Percentiles rank a stretch among this genome's conserved stretches.
phyloP scores from a whole-genome alignment of 2,113 vertebrate genomes.

The Mungos mungo region DNA sequence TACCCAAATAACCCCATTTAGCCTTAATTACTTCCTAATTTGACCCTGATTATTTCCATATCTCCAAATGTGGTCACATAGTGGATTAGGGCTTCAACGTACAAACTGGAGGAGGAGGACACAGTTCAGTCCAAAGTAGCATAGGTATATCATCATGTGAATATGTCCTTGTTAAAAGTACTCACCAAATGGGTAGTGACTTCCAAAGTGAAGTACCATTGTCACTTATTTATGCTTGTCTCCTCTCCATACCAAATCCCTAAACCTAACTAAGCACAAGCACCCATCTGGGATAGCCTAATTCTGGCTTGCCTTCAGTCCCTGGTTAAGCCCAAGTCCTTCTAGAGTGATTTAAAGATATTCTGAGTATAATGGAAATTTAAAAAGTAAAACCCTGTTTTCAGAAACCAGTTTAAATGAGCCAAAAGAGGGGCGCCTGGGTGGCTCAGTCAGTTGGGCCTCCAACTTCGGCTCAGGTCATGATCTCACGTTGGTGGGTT shows the following conservation, averaged over 20 bases:
- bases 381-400: constrained; percentile 55
- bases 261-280: not conserved
- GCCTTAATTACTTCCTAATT: not conserved
- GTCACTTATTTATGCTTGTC: not conserved
- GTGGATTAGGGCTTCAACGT: not conserved
- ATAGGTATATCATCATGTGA: not conserved
- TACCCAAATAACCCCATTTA: not conserved
- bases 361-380: constrained; percentile 18
- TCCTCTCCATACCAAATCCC: not conserved
- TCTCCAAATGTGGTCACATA: not conserved
- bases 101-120: not conserved
- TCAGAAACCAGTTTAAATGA: constrained; percentile 38
- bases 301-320: not conserved
- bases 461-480: too few species aligned
- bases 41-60: constrained; percentile 3
- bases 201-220: not conserved
- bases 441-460: too few species aligned
- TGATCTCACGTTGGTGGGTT: too few species aligned
- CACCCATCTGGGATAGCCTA: not conserved
- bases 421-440: not conserved
- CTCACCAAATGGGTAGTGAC: not conserved
- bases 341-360: not conserved
- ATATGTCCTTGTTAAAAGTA: constrained; percentile 5
- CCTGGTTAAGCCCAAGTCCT: not conserved
- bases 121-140: not conserved